Evolutionary conservation across 2,113 vertebrate genomes (phyloP).

Genomic region (Ondatra zibethicus): DNA sequence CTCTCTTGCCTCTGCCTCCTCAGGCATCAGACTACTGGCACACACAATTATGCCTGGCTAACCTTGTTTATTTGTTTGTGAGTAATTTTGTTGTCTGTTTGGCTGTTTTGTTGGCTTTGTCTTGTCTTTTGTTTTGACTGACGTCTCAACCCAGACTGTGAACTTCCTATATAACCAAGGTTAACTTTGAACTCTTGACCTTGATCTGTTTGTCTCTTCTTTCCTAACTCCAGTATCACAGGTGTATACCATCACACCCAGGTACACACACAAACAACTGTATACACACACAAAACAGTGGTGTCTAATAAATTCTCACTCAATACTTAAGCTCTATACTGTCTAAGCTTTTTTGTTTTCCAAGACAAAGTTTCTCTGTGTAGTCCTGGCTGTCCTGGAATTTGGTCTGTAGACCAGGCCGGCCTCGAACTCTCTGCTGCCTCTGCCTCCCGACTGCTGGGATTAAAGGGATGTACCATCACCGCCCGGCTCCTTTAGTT

Average conservation of each 20-base stretch:
- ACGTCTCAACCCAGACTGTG: neutral
- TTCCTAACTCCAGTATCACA: neutral
- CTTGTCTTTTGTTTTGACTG: neutral
- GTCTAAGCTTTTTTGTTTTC: too few relatives aligned
- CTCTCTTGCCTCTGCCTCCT: too few relatives aligned
- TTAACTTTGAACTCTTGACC: neutral
- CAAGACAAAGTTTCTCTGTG: neutral
- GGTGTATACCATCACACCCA: neutral
- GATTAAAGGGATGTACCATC: neutral
- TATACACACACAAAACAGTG: neutral
- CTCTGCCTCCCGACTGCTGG: neutral
- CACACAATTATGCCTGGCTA: neutral
- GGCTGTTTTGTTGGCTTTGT: neutral
- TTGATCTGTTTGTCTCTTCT: neutral
- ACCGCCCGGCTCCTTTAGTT: neutral
- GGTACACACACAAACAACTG: neutral
- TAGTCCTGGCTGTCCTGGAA: neutral
- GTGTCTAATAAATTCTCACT: too few relatives aligned
- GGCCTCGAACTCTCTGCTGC: neutral
- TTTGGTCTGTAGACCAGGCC: neutral
- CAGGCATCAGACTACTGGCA: neutral
- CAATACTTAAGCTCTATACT: too few relatives aligned
- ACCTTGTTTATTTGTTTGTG: neutral
- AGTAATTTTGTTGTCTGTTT: neutral
- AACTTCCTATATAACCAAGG: neutral